Percentiles rank a stretch among this genome's conserved stretches.
Conservation (phyloP, 53 echinoderm and acorn worm species). For the Hippasteria phrygiana region DNA sequence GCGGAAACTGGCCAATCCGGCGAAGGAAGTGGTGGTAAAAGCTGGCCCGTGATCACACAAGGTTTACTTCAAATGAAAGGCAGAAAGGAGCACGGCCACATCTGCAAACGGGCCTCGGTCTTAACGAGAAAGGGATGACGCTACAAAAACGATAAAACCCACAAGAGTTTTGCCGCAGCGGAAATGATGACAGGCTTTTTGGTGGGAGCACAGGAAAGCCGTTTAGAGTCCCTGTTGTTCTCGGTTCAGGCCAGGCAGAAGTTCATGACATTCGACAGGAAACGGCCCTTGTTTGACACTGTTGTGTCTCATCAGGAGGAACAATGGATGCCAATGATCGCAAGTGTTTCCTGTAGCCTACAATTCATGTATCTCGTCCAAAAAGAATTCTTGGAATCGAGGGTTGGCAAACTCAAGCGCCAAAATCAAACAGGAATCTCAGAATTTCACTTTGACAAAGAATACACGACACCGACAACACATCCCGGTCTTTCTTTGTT, state of each 20-base stretch:
- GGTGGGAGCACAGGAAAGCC: background rate
- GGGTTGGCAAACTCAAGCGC: background rate
- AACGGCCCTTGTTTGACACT: background rate
- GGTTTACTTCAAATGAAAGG: no score
- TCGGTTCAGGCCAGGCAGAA: background rate
- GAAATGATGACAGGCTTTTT: constrained; percentile 25
- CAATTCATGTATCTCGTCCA: background rate
- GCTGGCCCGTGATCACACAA: no score
- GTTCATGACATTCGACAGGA: constrained; percentile 5
- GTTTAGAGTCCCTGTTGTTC: background rate
- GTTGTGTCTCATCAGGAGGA: background rate
- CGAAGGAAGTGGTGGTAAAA: background rate
- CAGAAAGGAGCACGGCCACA: background rate
- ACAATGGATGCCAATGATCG: background rate
- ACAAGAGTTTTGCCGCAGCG: background rate
- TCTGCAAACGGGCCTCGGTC: background rate
- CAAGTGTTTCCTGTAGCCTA: background rate
- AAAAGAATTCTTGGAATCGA: background rate
- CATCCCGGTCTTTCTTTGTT: no score
- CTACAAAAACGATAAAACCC: background rate
- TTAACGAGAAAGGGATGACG: constrained; percentile 13
- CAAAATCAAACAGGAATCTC: background rate
- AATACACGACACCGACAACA: no score
- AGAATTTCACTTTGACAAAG: no score
- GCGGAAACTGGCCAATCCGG: background rate